A percentile compares a stretch with the other conserved stretches of the same genome.
Conservation (phyloP, 2,888 invertebrate species). For the Koerneria pararmatus region DNA sequence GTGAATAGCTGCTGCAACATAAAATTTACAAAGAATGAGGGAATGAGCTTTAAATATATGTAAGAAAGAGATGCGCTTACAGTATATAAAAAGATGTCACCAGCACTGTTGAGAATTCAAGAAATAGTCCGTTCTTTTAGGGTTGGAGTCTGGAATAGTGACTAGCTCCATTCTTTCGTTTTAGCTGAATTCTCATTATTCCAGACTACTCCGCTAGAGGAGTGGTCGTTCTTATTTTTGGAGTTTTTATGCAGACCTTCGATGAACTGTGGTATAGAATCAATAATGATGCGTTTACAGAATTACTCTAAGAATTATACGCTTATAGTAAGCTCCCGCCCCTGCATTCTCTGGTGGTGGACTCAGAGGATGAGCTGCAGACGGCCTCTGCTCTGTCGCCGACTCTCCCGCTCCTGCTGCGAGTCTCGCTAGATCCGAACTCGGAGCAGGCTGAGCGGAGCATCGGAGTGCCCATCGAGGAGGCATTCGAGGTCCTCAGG, state of each 20-base stretch:
- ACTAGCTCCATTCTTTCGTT: too few relatives aligned
- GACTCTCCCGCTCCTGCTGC: constrained; percentile 12
- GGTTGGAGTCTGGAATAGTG: too few relatives aligned
- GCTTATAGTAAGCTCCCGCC: not conserved
- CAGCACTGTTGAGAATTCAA: too few relatives aligned
- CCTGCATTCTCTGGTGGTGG: constrained; percentile 9
- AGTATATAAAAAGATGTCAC: too few relatives aligned
- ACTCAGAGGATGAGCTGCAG: constrained; percentile 4
- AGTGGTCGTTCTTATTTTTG: not conserved
- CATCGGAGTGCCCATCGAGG: constrained; percentile 55
- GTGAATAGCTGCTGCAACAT: too few relatives aligned
- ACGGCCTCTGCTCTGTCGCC: not conserved
- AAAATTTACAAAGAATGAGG: too few relatives aligned
- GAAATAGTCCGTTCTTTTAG: too few relatives aligned
- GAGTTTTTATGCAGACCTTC: not conserved
- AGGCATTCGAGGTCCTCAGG: constrained; percentile 39
- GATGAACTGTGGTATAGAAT: not conserved
- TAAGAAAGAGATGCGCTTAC: too few relatives aligned
- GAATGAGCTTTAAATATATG: too few relatives aligned
- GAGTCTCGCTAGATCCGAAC: constrained; percentile 17
- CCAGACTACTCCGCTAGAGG: not conserved
- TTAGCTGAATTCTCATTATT: not conserved
- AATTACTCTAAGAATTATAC: not conserved
- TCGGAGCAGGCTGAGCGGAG: constrained; percentile 28
- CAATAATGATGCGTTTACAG: not conserved